A percentile compares a stretch with the other conserved stretches of the same genome.
Conservation (phyloP, 2,888 invertebrate genomes). For the Choreutis nemorana region DNA sequence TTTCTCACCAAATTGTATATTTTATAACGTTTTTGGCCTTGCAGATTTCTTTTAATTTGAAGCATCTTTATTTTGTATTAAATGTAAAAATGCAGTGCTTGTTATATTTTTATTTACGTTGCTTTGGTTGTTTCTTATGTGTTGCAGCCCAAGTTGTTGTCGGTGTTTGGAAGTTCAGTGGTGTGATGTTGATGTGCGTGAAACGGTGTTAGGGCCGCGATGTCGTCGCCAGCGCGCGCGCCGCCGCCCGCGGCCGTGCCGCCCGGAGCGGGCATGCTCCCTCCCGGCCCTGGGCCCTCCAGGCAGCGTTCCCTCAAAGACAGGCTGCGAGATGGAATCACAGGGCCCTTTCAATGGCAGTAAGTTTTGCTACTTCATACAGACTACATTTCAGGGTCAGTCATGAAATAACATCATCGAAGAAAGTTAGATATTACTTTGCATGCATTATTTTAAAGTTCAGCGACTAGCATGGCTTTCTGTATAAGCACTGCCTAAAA, state of each 20-base stretch:
- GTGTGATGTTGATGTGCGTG: constrained; percentile 37
- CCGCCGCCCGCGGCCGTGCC: constrained; percentile 25
- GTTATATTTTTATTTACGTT: constrained; percentile 42
- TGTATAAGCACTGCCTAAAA: too few relatives aligned
- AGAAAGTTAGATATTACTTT: too few relatives aligned
- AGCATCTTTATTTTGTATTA: background rate
- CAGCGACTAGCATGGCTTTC: too few relatives aligned
- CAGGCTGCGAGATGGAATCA: constrained; percentile 79
- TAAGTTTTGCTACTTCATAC: too few relatives aligned
- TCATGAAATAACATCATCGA: too few relatives aligned
- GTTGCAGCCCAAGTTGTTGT: constrained; percentile 58
- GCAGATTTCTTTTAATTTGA: too few relatives aligned
- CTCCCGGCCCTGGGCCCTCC: constrained; percentile 66
- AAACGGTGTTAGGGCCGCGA: constrained; percentile 28
- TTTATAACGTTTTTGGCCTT: too few relatives aligned
- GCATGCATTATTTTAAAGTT: too few relatives aligned
- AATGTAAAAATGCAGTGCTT: background rate
- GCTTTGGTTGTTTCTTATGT: constrained; percentile 53
- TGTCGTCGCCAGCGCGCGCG: constrained; percentile 29
- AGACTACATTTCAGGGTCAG: too few relatives aligned
- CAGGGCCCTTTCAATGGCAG: constrained; percentile 83
- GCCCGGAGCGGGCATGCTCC: constrained; percentile 52
- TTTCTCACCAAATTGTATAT: too few relatives aligned
- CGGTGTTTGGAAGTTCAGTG: constrained; percentile 36
- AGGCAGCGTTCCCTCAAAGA: constrained; percentile 81